Evolutionary conservation across 2,113 vertebrate species (phyloP).

Genomic region (Tenrec ecaudatus): DNA sequence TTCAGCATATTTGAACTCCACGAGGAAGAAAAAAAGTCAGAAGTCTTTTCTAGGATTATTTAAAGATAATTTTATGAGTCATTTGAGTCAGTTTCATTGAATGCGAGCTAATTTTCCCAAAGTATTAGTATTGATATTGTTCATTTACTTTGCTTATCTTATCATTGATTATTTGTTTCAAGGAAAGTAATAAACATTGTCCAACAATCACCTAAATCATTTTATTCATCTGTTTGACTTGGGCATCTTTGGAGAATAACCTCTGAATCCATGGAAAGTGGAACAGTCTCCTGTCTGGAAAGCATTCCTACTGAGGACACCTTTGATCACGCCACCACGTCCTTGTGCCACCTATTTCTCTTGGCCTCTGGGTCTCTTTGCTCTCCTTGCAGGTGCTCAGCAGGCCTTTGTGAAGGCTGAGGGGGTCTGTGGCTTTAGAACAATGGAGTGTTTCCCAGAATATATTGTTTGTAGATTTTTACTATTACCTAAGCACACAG

Average conservation of each 20-base stretch:
- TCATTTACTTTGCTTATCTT: not conserved
- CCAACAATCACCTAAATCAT: not conserved
- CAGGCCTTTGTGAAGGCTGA: slow-evolving; percentile 11
- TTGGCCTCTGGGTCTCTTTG: not conserved
- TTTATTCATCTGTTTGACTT: not conserved
- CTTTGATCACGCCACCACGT: not conserved
- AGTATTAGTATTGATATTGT: not conserved
- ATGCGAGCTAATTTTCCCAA: not conserved
- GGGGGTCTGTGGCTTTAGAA: slow-evolving; percentile 7
- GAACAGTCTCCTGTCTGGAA: not conserved
- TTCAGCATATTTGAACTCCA: slow-evolving; percentile 11
- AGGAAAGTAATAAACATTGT: not conserved
- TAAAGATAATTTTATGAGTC: not conserved
- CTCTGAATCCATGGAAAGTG: not conserved
- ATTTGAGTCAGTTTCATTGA: slow-evolving; percentile 16
- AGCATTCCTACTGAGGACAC: accelerated
- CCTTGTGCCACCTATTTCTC: not conserved
- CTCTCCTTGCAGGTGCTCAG: not conserved
- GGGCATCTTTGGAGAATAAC: not conserved
- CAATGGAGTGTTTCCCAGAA: not conserved
- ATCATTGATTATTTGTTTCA: slow-evolving; percentile 48
- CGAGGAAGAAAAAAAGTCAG: slow-evolving; percentile 16
- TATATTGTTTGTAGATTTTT: not conserved
- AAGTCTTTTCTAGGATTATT: slow-evolving; percentile 1
- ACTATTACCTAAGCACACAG: not conserved